phyloP scores from a whole-genome alignment of 2,797 vertebrate genomes.

The Linurgus olivaceus region DNA sequence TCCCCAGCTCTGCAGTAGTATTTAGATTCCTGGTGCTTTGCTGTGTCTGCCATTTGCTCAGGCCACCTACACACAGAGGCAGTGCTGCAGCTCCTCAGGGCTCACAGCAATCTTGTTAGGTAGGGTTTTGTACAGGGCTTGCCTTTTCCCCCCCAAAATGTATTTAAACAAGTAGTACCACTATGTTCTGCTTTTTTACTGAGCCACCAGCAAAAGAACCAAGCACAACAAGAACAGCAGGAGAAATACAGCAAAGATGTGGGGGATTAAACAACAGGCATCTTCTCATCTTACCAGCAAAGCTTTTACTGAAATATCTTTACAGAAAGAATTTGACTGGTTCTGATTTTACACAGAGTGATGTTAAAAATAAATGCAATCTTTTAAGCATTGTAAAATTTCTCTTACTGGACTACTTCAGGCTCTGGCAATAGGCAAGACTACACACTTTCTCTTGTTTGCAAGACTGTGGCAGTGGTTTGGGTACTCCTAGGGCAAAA shows the following conservation, averaged over 20 bases:
- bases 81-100: not conserved
- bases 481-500: not conserved
- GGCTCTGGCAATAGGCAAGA: not conserved
- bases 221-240: not conserved
- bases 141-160: not conserved
- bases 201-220: not conserved
- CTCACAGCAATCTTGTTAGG: not conserved
- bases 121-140: not conserved
- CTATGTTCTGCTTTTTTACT: not conserved
- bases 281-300: not conserved
- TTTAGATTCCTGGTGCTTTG: not conserved
- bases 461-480: not conserved
- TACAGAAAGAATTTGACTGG: not conserved
- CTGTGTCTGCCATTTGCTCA: not conserved
- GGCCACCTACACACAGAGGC: not conserved
- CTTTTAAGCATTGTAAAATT: not conserved
- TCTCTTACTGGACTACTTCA: not conserved
- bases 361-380: constrained; percentile 4
- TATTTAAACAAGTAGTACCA: not conserved
- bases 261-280: not conserved
- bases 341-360: not conserved
- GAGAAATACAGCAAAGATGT: not conserved
- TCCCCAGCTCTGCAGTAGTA: not conserved
- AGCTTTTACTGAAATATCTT: not conserved
- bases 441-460: not conserved